Evolutionary conservation across 2,797 vertebrate species (phyloP).

Genomic region (Eospalax fontanierii): DNA sequence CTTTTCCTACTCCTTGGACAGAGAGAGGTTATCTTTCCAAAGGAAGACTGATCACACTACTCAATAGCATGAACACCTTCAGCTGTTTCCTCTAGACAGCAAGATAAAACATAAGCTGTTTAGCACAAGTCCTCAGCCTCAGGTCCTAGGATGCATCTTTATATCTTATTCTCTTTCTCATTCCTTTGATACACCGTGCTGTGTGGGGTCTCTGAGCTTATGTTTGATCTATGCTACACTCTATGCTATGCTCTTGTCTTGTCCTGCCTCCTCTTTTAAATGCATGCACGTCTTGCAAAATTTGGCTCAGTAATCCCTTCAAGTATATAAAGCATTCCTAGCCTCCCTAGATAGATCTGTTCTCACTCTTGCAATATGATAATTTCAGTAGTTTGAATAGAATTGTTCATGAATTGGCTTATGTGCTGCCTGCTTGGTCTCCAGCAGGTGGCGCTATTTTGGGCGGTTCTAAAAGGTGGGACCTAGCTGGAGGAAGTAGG

Average conservation of each 20-base stretch:
- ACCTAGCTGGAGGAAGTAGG: background rate
- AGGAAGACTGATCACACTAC: background rate
- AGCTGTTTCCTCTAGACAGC: rapidly evolving
- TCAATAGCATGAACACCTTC: background rate
- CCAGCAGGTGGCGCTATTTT: background rate
- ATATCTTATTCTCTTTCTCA: background rate
- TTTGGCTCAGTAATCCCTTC: background rate
- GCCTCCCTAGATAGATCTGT: background rate
- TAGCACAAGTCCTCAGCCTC: background rate
- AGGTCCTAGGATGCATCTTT: background rate
- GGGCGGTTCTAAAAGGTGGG: background rate
- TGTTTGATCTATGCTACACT: background rate
- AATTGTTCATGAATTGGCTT: background rate
- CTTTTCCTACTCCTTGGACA: background rate
- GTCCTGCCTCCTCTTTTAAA: background rate
- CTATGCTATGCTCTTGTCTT: background rate
- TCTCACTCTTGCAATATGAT: background rate
- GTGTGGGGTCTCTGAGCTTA: background rate
- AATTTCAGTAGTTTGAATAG: background rate
- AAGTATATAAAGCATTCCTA: background rate
- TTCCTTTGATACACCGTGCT: background rate
- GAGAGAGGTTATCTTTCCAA: constrained; percentile 26
- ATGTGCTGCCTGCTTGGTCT: background rate
- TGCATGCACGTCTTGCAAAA: background rate
- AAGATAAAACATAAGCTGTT: constrained; percentile 15